Evolutionary conservation across 2,888 invertebrate species (phyloP), one percentile per base, ranked within the genome.

Genomic region (Leucophenga montana): DNA sequence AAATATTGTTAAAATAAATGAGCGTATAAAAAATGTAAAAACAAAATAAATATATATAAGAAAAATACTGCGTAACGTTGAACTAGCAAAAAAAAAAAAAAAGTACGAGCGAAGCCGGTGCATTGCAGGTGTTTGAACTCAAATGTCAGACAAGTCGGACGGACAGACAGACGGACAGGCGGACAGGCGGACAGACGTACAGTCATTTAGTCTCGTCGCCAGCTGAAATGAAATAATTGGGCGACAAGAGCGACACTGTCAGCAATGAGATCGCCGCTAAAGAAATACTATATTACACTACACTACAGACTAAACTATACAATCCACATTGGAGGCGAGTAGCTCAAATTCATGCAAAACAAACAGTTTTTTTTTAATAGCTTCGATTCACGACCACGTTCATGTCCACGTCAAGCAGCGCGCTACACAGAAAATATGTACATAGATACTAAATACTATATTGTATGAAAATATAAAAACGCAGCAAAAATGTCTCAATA

Each of bases 61-160:
- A 16, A 5, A 18, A n/a, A 50, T 8, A 16, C 18, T 50, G 50
- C 18, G 50, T 18, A 50, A 50, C 5, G 14, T 18, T 16, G 13
- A n/a, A 50, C 16, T 18, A 50, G 50, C 50, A 50, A 18, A n/a
- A 50, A 16, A 18, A 16, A 48, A 48, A 48, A 48, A 48, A n/a
- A 16, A 13, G 13, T 16, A 50, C 18, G 18, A 50, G 50, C 18
- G 50, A 50, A 50, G 50, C 18, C 18, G 50, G 8, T 18, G 18
- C n/a, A 50, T 73, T 84, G 84, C 82, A 82, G 82, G 82, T 82
- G 82, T 82, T 84, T 82, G 82, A 82, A 82, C 82, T 82, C 84
- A 82, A 80, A 80, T 82, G 84, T 77, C 82, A 83, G 80, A 75
- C 76, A 76, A 78, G 50, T n/a, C 13, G 50, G 8, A 11, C 39